Evolutionary conservation across 30 jellyfish, hydroid and myxozoan genomes (phyloP).

Genomic region (Rhopilema esculentum): DNA sequence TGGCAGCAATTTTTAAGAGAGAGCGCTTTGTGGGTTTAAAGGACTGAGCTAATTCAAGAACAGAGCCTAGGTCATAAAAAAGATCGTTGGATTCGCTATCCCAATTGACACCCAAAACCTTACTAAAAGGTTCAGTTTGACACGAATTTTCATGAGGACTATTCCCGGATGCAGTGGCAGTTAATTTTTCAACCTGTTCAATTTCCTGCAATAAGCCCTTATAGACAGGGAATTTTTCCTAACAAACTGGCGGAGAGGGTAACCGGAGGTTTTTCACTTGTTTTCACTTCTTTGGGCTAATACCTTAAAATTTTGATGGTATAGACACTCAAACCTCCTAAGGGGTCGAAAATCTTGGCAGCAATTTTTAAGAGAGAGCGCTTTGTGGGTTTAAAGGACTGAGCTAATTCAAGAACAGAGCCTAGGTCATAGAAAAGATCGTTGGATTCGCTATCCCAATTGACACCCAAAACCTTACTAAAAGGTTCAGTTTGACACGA

Average conservation of each 20-base stretch:
- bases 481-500: neutral
- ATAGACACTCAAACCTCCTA: constrained; percentile 60
- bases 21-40: neutral
- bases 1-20: constrained; percentile 44
- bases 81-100: constrained; percentile 2
- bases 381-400: constrained; percentile 1
- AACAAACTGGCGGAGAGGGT: too few relatives aligned
- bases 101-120: constrained; percentile 3
- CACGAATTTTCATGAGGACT: too few relatives aligned
- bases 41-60: neutral
- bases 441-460: constrained; percentile 2
- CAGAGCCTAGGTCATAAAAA: constrained; percentile 1
- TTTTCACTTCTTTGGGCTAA: too few relatives aligned
- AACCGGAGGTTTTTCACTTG: too few relatives aligned
- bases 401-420: neutral
- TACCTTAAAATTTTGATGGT: too few relatives aligned
- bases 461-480: constrained; percentile 8
- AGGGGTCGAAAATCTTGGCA: constrained; percentile 74
- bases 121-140: constrained; percentile 1
- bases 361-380: too few relatives aligned
- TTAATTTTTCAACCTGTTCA: too few relatives aligned
- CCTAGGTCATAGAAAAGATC: constrained; percentile 4
- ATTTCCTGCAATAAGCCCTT: too few relatives aligned
- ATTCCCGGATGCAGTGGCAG: too few relatives aligned
- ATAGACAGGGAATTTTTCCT: too few relatives aligned